Conservation (phyloP, 2,113 vertebrate species). For the Oplegnathus fasciatus region DNA sequence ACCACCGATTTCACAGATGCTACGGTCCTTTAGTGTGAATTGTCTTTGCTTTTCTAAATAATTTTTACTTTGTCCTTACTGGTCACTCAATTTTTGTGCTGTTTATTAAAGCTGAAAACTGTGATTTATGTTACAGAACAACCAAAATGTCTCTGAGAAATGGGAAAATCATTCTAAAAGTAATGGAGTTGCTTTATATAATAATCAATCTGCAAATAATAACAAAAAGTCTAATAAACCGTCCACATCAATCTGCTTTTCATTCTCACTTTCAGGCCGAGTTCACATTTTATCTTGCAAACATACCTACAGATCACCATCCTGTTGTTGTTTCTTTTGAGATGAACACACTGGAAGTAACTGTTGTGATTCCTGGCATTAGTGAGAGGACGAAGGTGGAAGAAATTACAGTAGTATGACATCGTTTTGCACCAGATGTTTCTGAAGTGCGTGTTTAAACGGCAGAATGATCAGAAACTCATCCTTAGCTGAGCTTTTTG, state of each 20-base stretch:
- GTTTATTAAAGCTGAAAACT: too few species aligned
- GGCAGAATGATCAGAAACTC: slow-evolving; percentile 5
- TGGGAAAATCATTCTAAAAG: not conserved
- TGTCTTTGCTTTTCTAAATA: too few species aligned
- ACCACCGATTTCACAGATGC: not conserved
- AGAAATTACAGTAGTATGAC: not conserved
- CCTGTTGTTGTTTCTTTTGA: slow-evolving; percentile 1
- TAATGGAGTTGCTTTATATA: too few species aligned
- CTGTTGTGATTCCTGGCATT: not conserved
- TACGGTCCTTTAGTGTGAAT: too few species aligned
- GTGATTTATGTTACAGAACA: too few species aligned
- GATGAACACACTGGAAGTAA: not conserved
- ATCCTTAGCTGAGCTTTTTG: not conserved
- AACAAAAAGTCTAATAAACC: not conserved
- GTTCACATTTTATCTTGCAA: not conserved
- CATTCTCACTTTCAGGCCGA: not conserved
- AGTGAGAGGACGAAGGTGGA: not conserved
- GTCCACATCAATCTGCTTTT: not conserved
- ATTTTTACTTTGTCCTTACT: too few species aligned
- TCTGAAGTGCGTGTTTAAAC: not conserved
- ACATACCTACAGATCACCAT: not conserved
- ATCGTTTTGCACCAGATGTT: not conserved
- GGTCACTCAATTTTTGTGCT: too few species aligned
- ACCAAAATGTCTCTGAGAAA: too few species aligned
- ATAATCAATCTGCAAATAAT: not conserved